These are phyloP conservation scores for Spodoptera litura DNA, from an alignment of 1,140 invertebrate species.

Conservation along the genomic window DNA sequence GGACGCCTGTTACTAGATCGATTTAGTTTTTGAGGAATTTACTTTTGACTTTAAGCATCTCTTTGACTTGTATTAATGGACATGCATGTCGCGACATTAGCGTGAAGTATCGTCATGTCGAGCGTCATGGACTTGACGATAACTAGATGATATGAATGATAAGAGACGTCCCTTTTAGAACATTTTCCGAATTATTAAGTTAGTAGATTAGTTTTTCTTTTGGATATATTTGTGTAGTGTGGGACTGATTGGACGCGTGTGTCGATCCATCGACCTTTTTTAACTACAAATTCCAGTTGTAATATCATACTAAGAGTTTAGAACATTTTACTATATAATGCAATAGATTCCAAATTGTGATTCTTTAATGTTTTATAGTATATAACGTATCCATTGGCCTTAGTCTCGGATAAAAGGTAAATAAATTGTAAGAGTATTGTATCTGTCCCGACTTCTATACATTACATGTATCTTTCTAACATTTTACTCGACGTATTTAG, in stretches of 20 bases:
- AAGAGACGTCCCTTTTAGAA: slow-evolving; percentile 56
- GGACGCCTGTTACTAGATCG: slow-evolving; percentile 11
- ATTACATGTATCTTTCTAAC: neutral
- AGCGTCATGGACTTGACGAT: slow-evolving; percentile 24
- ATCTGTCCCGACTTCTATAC: slow-evolving; percentile 6
- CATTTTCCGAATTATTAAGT: slow-evolving; percentile 61
- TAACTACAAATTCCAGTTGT: slow-evolving; percentile 65
- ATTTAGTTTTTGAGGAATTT: slow-evolving; percentile 39
- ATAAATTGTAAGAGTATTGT: slow-evolving; percentile 31
- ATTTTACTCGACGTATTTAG: slow-evolving; percentile 34
- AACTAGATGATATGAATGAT: slow-evolving; percentile 16
- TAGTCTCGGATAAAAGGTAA: neutral
- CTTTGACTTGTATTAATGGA: slow-evolving; percentile 30
- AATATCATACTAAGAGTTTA: slow-evolving; percentile 38
- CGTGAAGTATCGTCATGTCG: slow-evolving; percentile 2
- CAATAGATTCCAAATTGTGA: slow-evolving; percentile 22
- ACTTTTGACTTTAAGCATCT: slow-evolving; percentile 31
- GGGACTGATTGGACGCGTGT: slow-evolving; percentile 46
- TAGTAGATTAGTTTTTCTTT: slow-evolving; percentile 68
- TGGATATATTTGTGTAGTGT: slow-evolving; percentile 67
- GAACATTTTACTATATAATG: slow-evolving; percentile 29
- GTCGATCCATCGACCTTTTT: slow-evolving; percentile 48
- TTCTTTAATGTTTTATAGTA: neutral
- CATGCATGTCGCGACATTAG: slow-evolving; percentile 8
- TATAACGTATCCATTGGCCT: neutral